These are phyloP conservation scores for Spea hammondii DNA, from an alignment of 2,797 vertebrate species.

Conservation along the genomic window DNA sequence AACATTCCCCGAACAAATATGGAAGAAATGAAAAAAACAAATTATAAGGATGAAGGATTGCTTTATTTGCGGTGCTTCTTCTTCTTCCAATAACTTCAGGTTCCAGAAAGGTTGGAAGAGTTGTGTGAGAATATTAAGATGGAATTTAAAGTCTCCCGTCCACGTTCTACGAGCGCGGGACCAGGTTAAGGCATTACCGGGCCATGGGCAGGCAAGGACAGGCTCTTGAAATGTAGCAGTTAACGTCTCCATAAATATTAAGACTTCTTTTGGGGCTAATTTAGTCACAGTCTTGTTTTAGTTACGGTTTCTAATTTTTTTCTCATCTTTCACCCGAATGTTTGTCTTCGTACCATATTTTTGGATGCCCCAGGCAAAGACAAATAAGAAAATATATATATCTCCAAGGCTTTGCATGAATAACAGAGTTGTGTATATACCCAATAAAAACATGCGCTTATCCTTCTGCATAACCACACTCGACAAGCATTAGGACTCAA, in stretches of 20 bases:
- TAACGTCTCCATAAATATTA: background rate
- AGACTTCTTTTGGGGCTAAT: background rate
- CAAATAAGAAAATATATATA: background rate
- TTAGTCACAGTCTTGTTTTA: background rate
- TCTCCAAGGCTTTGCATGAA: background rate
- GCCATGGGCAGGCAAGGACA: no score
- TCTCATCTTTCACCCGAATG: background rate
- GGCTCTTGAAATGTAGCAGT: background rate
- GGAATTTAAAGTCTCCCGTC: no score
- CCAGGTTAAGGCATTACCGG: no score
- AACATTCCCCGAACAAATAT: no score
- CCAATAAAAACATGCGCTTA: conserved; percentile 28
- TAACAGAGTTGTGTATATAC: conserved; percentile 15
- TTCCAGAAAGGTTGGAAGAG: no score
- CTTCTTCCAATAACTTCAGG: no score
- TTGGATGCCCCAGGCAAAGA: background rate
- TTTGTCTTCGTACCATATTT: background rate
- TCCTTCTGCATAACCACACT: conserved; percentile 4
- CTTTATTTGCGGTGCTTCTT: no score
- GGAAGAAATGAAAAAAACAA: no score
- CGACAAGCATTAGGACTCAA: background rate
- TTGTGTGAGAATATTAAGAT: no score
- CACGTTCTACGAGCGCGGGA: no score
- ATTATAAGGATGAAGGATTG: no score
- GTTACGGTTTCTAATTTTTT: background rate